Base-by-base conservation (phyloP, 2,888 invertebrate species). In the Amiota mariae region DNA sequence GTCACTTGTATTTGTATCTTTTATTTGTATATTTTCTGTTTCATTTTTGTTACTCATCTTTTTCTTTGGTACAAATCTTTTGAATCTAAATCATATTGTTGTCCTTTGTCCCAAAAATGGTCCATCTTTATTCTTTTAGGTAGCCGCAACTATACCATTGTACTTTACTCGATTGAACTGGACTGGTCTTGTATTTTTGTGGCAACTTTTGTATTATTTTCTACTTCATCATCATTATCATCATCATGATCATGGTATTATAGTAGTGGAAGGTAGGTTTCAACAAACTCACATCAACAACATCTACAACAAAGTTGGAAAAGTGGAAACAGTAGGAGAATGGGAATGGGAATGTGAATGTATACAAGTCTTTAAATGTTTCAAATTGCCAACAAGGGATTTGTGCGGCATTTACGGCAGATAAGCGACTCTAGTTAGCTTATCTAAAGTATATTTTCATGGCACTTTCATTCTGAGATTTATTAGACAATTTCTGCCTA, bases 361-460 rank as follows among this genome's bases (percentile, higher is more conserved):
- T 78, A 73, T 76, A 66, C 72, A 75, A 71, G 82, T 82, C 82
- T 85, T 86, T 87, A 85, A 87, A 86, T 88, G 85, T 83, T 88
- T 87, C 81, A 86, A 86, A 87, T 88, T 82, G 87, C 83, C 84
- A 80, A 86, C 88, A 83, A 81, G 85, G 83, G 88, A 88, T 86
- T 88, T 85, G 78, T 78, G 75, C 77, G 81, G 84, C 79, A 82
- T 86, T 86, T 85, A 80, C 79, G 80, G 78, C 78, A 81, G 87
- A 87, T 86, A 86, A 86, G 87, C 82, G 79, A 77, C 79, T 80
- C 78, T 86, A 83, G 81, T 82, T 84, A 79, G 81, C 80, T 86
- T 85, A 86, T 87, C 86, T 85, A 75, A 77, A 84, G 80, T 75
- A 79, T 78, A 77, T 80, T 78, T 79, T 76, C 79, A 68, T 66